Evolutionary conservation across 2,797 vertebrate species (phyloP).

Genomic region (Hyperoplus immaculatus): DNA sequence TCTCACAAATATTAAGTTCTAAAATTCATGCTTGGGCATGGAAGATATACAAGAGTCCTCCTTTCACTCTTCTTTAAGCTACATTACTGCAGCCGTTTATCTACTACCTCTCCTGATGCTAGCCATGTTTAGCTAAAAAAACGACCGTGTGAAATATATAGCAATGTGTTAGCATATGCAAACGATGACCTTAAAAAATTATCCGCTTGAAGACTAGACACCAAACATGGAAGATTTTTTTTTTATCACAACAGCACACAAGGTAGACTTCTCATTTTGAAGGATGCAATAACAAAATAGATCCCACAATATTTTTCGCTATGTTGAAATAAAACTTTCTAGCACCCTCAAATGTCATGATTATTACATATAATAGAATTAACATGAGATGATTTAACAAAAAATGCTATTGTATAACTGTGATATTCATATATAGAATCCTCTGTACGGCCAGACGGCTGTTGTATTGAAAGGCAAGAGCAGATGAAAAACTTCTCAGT

Average conservation of each 20-base stretch:
- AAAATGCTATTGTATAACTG: conserved; percentile 75
- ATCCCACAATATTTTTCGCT: conserved; percentile 72
- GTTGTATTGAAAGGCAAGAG: conserved; percentile 54
- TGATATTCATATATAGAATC: conserved; percentile 62
- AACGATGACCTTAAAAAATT: conserved; percentile 65
- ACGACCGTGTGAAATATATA: conserved; percentile 51
- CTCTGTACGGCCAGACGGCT: conserved; percentile 60
- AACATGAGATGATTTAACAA: conserved; percentile 75
- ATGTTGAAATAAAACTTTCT: conserved; percentile 51
- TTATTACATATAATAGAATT: conserved; percentile 70
- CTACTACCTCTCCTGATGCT: conserved; percentile 85
- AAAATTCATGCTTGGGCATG: conserved; percentile 17
- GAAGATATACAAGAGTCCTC: conserved; percentile 45
- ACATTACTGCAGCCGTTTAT: conserved; percentile 75
- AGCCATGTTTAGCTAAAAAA: conserved; percentile 65
- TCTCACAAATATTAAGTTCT: conserved; percentile 47
- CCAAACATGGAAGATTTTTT: conserved; percentile 74
- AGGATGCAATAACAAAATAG: conserved; percentile 79
- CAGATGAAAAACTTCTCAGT: conserved; percentile 70
- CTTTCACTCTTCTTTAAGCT: conserved; percentile 59
- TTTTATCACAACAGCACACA: conserved; percentile 64
- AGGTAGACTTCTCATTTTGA: conserved; percentile 75
- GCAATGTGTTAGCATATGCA: conserved; percentile 78
- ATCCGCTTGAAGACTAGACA: conserved; percentile 79
- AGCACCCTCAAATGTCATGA: conserved; percentile 60